Percentiles rank a stretch among this genome's conserved stretches.
phyloP scores from a whole-genome alignment of 2,888 invertebrate genomes.

The Drosophila pseudotakahashii region DNA sequence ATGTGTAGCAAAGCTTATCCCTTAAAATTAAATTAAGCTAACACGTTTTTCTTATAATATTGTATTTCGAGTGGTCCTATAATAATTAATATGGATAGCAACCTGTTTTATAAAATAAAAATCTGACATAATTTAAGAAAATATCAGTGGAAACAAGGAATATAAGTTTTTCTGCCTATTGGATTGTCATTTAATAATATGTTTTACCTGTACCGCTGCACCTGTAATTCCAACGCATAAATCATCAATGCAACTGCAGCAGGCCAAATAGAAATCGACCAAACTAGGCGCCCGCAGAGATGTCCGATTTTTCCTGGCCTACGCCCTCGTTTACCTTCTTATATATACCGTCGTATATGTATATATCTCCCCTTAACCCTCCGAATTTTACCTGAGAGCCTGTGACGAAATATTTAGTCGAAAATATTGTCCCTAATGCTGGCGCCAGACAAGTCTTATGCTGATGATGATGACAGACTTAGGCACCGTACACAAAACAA shows the following conservation, averaged over 20 bases:
- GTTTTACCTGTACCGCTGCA: conserved; percentile 54
- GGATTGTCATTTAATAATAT: conserved; percentile 19
- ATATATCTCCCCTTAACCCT: neutral
- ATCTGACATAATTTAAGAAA: neutral
- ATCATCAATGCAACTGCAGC: conserved; percentile 67
- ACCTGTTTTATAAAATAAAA: neutral
- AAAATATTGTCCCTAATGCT: conserved; percentile 82
- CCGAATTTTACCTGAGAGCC: conserved; percentile 34
- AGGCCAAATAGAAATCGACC: conserved; percentile 53
- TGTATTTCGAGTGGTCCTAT: too few species aligned
- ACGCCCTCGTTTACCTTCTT: conserved; percentile 51
- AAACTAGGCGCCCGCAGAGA: conserved; percentile 79
- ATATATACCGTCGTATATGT: neutral
- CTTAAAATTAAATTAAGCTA: too few species aligned
- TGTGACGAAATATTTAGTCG: conserved; percentile 82
- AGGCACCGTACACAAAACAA: conserved; percentile 80
- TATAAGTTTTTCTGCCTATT: conserved; percentile 14
- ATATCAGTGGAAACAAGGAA: neutral
- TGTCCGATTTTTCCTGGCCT: conserved; percentile 44
- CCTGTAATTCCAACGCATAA: conserved; percentile 68
- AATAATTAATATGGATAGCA: too few species aligned
- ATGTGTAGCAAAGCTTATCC: too few species aligned
- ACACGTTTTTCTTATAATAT: too few species aligned
- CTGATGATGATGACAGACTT: conserved; percentile 81
- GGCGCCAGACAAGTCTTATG: conserved; percentile 84